Evolutionary conservation across 2,888 invertebrate genomes (phyloP), one percentile per base, ranked within the genome.

Genomic region (Zele albiditarsus): DNA sequence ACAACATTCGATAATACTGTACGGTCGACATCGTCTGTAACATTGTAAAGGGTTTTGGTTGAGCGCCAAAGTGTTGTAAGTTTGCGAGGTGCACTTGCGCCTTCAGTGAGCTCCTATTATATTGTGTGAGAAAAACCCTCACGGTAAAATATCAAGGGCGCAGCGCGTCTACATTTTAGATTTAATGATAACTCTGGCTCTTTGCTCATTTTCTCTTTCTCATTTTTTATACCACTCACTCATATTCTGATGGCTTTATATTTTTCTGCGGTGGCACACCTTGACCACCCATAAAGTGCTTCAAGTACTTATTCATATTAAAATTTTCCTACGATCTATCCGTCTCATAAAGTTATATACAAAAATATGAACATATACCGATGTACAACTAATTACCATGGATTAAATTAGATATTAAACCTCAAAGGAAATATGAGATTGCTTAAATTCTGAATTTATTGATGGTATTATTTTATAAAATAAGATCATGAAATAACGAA

Each of bases 131-230:
- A 78, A 74, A 71, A 71, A 6, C n/a, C 63, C 73, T 38, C 57
- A 53, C 58, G 62, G 68, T 68, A 28, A 69, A 63, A 78, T 79
- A 75, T 66, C 73, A 74, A 70, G 71, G 76, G 69, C 53, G 79
- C 69, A 70, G 70, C 65, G 49, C 65, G 71, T 79, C 79, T 78
- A 78, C 80, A 80, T 78, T 80, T 79, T 76, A 79, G 78, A 77
- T 77, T 79, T 79, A 77, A 78, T 80, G 77, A 73, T 70, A 69
- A 74, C 74, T 74, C 70, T 60, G 58, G 74, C 65, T 60, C 33
- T 20, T 57, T 42, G 27, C 57, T 33, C 4, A 38, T 38, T 62
- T 53, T 53, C 28, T 57, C 20, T 33, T 53, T 28, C 33, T 53
- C 14, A 8, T 53, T 20, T 65, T 33, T 20, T 67, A n/a, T 74